Conservation (phyloP, 2,888 invertebrate species). For the Drosophila monieri region DNA sequence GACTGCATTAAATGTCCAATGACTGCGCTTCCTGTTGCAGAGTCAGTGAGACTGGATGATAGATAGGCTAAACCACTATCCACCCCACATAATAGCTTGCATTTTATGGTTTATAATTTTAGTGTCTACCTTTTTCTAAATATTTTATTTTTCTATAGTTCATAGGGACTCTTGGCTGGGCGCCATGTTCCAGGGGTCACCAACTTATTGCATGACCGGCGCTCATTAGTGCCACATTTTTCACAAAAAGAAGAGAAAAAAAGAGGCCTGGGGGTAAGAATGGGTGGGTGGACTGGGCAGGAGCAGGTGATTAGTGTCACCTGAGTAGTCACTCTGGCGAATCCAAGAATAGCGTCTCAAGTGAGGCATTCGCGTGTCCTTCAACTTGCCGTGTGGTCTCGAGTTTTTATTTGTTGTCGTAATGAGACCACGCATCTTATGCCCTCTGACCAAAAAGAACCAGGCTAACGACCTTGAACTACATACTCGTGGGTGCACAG, state of each 20-base stretch:
- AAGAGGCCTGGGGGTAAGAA: neutral
- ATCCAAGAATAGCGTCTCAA: conserved; percentile 48
- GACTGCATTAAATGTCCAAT: conserved; percentile 74
- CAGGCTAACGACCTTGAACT: conserved; percentile 64
- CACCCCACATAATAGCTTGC: too few species aligned
- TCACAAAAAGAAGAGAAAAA: conserved; percentile 5
- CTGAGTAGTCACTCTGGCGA: conserved; percentile 35
- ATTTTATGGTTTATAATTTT: too few species aligned
- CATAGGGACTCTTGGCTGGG: conserved; percentile 42
- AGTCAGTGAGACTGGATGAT: neutral
- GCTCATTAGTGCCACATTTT: conserved; percentile 58
- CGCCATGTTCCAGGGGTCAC: conserved; percentile 59
- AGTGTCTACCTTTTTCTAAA: neutral
- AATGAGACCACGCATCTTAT: conserved; percentile 7
- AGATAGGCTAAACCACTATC: too few species aligned
- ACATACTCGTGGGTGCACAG: conserved; percentile 51
- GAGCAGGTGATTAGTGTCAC: conserved; percentile 38
- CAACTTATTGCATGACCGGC: conserved; percentile 46
- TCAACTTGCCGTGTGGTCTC: conserved; percentile 41
- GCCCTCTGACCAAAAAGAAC: neutral
- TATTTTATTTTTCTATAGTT: neutral
- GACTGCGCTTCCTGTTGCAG: conserved; percentile 72
- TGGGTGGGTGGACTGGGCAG: neutral
- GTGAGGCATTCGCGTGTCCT: conserved; percentile 30
- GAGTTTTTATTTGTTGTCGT: neutral